A percentile compares a stretch with the other conserved stretches of the same genome.
These are phyloP conservation scores for Calliopsis andreniformis DNA, from an alignment of 1,140 invertebrate species.

Conservation along the genomic window DNA sequence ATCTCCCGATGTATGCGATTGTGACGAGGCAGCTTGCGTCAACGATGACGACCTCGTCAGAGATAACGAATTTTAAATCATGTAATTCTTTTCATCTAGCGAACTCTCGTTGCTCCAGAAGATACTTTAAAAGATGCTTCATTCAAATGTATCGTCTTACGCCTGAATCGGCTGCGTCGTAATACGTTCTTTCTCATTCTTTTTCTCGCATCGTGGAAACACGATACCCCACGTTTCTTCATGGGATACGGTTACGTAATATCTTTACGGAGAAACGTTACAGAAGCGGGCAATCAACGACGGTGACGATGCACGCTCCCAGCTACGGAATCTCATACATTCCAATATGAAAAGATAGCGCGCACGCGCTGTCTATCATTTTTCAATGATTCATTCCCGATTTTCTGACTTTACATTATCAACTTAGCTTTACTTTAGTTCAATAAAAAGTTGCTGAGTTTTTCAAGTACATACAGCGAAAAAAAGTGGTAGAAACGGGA, in stretches of 20 bases:
- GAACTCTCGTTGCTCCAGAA: too few species aligned
- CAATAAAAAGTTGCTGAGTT: too few species aligned
- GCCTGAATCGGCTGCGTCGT: slow-evolving; percentile 21
- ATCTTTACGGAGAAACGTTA: slow-evolving; percentile 22
- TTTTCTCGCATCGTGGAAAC: slow-evolving; percentile 19
- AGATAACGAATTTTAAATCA: too few species aligned
- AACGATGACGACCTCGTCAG: slow-evolving; percentile 30
- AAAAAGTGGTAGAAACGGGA: too few species aligned
- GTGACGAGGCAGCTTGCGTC: slow-evolving; percentile 33
- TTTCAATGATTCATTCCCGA: too few species aligned
- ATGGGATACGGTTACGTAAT: slow-evolving; percentile 43
- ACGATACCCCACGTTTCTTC: slow-evolving; percentile 24
- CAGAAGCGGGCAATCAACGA: slow-evolving; percentile 16
- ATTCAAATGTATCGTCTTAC: slow-evolving; percentile 4
- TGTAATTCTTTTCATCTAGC: too few species aligned
- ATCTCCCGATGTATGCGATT: slow-evolving; percentile 11
- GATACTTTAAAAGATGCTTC: too few species aligned
- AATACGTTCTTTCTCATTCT: slow-evolving; percentile 9
- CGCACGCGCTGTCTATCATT: too few species aligned
- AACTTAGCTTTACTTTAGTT: too few species aligned
- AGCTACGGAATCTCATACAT: neutral
- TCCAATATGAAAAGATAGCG: too few species aligned
- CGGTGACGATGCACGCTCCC: neutral
- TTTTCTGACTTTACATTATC: too few species aligned
- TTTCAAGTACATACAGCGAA: too few species aligned